phyloP scores from a whole-genome alignment of 2,888 invertebrate genomes.

The Xanthorhoe designata region DNA sequence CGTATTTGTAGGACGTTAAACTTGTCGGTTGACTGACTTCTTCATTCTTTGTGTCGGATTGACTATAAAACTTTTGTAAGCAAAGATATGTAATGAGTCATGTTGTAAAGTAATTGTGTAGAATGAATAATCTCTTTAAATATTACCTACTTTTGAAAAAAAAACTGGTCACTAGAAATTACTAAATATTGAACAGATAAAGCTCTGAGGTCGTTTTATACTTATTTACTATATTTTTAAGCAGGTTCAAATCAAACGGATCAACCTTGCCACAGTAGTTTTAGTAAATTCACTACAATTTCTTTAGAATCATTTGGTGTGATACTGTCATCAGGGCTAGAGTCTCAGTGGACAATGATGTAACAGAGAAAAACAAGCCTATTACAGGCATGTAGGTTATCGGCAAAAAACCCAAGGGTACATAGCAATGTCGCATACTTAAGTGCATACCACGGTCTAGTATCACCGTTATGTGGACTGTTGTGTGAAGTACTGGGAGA shows the following conservation, averaged over 20 bases:
- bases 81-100: not conserved
- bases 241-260: too few species aligned
- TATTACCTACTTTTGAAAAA: not conserved
- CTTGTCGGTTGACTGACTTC: conserved; percentile 42
- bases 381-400: conserved; percentile 33
- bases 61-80: conserved; percentile 22
- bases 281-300: not conserved
- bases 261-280: too few species aligned
- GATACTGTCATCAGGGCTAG: not conserved
- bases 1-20: conserved; percentile 33
- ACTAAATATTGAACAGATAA: not conserved
- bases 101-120: not conserved
- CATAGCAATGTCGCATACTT: conserved; percentile 25
- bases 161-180: not conserved
- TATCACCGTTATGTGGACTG: conserved; percentile 21
- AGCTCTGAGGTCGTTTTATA: too few species aligned
- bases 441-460: conserved; percentile 14
- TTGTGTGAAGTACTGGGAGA: not conserved
- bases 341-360: conserved; percentile 2
- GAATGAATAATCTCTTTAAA: not conserved
- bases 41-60: conserved; percentile 30
- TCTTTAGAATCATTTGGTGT: too few species aligned
- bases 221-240: too few species aligned
- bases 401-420: conserved; percentile 32
- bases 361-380: conserved; percentile 19